phyloP scores from a whole-genome alignment of 2,888 invertebrate species.

The Lasioglossum lativentre region DNA sequence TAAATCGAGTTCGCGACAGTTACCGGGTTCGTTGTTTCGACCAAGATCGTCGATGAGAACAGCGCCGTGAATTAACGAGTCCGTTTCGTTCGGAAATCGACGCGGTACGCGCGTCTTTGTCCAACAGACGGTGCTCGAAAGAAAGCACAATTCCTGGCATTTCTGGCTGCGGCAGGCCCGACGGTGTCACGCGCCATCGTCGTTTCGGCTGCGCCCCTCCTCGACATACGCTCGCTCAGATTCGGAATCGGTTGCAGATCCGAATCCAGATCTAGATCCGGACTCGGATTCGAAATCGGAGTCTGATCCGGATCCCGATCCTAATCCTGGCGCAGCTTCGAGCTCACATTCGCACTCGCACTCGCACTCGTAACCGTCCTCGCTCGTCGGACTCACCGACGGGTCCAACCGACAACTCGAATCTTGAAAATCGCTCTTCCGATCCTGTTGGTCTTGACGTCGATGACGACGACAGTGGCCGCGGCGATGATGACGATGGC shows the following conservation, averaged over 20 bases:
- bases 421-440: slow-evolving; percentile 60
- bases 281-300: neutral
- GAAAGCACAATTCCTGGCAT: neutral
- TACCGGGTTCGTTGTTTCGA: neutral
- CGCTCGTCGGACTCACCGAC: slow-evolving; percentile 78
- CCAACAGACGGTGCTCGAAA: neutral
- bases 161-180: neutral
- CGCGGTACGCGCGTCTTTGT: neutral
- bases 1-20: neutral
- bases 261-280: neutral
- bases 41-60: neutral
- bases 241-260: slow-evolving; percentile 31
- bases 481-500: slow-evolving; percentile 54
- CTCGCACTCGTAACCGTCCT: slow-evolving; percentile 51
- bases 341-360: neutral
- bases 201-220: slow-evolving; percentile 76
- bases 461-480: slow-evolving; percentile 63
- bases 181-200: slow-evolving; percentile 76
- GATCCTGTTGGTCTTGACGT: slow-evolving; percentile 33
- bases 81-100: neutral
- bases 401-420: slow-evolving; percentile 67
- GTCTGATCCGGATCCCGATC: neutral
- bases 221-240: slow-evolving; percentile 68
- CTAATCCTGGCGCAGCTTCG: neutral
- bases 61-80: slow-evolving; percentile 65